A percentile compares a stretch with the other conserved stretches of the same genome.
Conservation (phyloP, 2,888 invertebrate genomes). For the Eupsilia transversa region DNA sequence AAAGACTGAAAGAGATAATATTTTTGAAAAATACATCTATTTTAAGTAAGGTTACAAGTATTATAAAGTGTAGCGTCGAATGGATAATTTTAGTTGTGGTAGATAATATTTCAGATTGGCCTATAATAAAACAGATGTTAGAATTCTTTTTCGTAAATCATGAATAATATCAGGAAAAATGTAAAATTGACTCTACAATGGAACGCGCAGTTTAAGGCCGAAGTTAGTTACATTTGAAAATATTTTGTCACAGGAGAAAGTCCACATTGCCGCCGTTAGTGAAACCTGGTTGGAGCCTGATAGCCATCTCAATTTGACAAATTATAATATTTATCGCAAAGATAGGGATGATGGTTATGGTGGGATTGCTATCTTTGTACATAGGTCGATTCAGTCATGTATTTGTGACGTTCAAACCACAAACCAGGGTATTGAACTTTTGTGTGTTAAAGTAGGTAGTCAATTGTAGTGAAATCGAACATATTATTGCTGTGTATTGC, state of each 20-base stretch:
- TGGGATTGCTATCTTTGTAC: background rate
- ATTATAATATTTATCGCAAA: background rate
- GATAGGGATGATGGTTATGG: constrained; percentile 1
- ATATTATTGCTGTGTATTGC: background rate
- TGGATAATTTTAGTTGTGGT: background rate
- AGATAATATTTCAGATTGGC: constrained; percentile 1
- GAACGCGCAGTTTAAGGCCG: background rate
- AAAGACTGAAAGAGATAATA: no score
- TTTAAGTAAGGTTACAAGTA: no score
- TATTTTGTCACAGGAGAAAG: background rate
- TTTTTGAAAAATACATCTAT: no score
- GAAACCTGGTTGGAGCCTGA: background rate
- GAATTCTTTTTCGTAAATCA: background rate
- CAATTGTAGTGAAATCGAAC: background rate
- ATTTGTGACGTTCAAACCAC: background rate
- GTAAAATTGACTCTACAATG: background rate
- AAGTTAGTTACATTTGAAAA: background rate
- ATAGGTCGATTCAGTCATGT: background rate
- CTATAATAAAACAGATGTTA: background rate
- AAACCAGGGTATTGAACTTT: background rate
- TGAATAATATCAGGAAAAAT: background rate
- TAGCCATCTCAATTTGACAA: background rate
- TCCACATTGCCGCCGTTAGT: background rate
- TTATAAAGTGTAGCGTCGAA: background rate
- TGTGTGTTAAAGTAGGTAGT: background rate